Conservation (phyloP, 2,113 vertebrate species). For the Poeciliopsis retropinna region DNA sequence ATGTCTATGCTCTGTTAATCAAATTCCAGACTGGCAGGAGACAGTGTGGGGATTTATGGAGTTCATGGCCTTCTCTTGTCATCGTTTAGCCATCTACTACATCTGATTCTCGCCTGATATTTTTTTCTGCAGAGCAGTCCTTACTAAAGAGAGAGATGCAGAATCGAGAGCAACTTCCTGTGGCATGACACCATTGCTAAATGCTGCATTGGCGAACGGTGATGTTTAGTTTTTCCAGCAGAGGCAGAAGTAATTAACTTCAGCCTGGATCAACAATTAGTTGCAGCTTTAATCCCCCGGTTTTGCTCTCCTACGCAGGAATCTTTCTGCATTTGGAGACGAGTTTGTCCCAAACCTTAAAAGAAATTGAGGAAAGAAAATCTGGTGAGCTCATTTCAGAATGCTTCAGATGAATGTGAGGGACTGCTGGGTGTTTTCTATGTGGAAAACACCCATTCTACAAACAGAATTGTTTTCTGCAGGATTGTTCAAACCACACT, state of each 20-base stretch:
- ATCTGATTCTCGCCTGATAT: neutral
- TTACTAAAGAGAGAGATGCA: neutral
- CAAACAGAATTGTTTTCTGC: conserved; percentile 16
- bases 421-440: neutral
- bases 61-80: conserved; percentile 33
- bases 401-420: neutral
- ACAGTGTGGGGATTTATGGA: conserved; percentile 15
- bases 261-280: neutral
- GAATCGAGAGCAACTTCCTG: neutral
- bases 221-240: neutral
- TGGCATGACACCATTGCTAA: neutral
- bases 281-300: neutral
- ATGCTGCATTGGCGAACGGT: neutral
- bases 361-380: conserved; percentile 8
- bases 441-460: conserved; percentile 2
- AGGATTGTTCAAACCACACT: neutral
- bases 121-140: neutral
- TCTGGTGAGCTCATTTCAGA: conserved; percentile 1
- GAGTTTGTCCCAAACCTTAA: neutral
- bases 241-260: neutral
- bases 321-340: neutral
- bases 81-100: conserved; percentile 9
- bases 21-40: conserved; percentile 24
- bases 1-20: conserved; percentile 40
- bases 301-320: neutral